Evolutionary conservation across 2,797 vertebrate genomes (phyloP), one percentile per base, ranked within the genome.

Genomic region (Pipistrellus pipistrellus): DNA sequence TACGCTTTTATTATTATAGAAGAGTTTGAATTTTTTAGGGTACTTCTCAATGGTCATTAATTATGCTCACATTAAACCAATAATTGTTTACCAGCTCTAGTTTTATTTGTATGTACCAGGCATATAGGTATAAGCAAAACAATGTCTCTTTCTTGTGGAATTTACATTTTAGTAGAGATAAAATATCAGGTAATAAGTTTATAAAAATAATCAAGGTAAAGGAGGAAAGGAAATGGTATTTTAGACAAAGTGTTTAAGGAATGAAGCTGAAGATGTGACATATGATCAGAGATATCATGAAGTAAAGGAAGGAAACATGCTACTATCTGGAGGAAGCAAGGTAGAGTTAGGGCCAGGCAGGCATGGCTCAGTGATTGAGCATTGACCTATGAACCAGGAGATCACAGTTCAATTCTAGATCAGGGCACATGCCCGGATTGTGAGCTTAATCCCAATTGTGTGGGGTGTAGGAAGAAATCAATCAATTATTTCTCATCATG

Each of bases 81-180:
- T 69, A 38, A 27, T 66, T 85, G n/a, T 76, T 71, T 6, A 17
- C 32, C 27, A 90, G 12, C 46, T 78, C n/a, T 87, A 30, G 6
- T 55, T 35, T 69, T 69, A 35, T 25, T 32, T 72, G 12, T 59
- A 82, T 12, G 12, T 71, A 92, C 21, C 27, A 35, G 11, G 20
- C 88, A 53, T 27, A n/a, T 2, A 68, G 4, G 13, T 21, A 46
- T 41, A 15, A 86, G 18, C 9, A 53, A 93, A 78, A 73, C 32
- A 77, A 38, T 25, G 21, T 78, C 20, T 20, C 13, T 68, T 89
- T 83, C 27, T 73, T 84, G 27, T 78, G 6, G 30, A 68, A 68
- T 87, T 73, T 73, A n/a, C 38, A 94, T 86, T 92, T 84, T 90
- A 80, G 18, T 8, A n/a, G 14, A 57, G 10, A 64, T 68, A 55